These are phyloP conservation scores for Ceramica pisi DNA, from an alignment of 2,888 invertebrate species.

Conservation along the genomic window DNA sequence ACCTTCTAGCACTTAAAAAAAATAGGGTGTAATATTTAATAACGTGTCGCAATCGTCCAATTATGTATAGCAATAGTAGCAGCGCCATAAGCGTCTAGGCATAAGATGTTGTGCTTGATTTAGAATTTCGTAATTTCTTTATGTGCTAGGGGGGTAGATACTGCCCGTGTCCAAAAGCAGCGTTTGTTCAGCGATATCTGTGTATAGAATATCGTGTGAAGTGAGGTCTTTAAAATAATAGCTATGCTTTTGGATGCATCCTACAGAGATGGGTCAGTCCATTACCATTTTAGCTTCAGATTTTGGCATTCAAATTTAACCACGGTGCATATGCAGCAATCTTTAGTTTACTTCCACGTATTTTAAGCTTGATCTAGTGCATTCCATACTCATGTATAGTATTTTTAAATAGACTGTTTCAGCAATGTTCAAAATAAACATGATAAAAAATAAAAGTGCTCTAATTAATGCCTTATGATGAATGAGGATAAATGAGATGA, in stretches of 20 bases:
- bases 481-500: constrained; percentile 1
- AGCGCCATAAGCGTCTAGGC: background rate
- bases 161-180: background rate
- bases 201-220: background rate
- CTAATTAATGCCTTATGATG: constrained; percentile 15
- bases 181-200: background rate
- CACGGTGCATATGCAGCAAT: constrained; percentile 46
- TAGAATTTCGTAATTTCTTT: constrained; percentile 1
- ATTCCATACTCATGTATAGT: constrained; percentile 55
- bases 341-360: constrained; percentile 39
- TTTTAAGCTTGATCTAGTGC: constrained; percentile 44
- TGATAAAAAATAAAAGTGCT: constrained; percentile 6
- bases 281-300: background rate
- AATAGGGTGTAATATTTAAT: background rate
- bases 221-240: background rate
- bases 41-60: constrained; percentile 4
- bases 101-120: background rate
- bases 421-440: constrained; percentile 40
- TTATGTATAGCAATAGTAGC: constrained; percentile 7
- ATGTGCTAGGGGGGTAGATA: background rate
- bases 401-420: constrained; percentile 26
- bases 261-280: background rate
- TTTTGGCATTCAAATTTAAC: constrained; percentile 8
- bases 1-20: background rate
- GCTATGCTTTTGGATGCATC: background rate